Evolutionary conservation across 37 sponge, comb jelly and placozoan genomes (phyloP).

Genomic region (Mnemiopsis leidyi): DNA sequence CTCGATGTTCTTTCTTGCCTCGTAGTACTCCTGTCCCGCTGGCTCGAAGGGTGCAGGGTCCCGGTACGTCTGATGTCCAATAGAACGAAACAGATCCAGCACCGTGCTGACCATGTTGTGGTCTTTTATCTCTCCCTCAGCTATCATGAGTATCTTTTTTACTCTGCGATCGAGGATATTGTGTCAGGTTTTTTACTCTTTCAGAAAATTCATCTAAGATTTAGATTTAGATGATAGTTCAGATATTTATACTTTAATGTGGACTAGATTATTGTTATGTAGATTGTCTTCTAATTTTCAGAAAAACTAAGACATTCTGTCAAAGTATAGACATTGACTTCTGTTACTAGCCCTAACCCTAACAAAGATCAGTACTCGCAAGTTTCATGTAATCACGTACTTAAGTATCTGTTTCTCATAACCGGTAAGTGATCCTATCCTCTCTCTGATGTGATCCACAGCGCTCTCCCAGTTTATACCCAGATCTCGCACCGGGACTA

Average conservation of each 20-base stretch:
- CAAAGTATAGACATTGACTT: no score
- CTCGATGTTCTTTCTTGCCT: not conserved
- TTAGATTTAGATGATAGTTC: no score
- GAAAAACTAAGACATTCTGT: no score
- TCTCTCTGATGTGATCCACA: not conserved
- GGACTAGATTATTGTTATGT: no score
- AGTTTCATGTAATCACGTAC: no score
- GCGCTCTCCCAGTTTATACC: not conserved
- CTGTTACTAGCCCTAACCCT: no score
- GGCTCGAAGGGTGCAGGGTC: conserved; percentile 52
- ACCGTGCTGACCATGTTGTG: conserved; percentile 46
- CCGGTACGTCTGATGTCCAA: conserved; percentile 47
- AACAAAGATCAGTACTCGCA: no score
- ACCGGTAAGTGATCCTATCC: not conserved
- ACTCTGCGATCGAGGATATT: not conserved
- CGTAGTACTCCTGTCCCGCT: conserved; percentile 22
- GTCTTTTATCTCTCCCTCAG: conserved; percentile 13
- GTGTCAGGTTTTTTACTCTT: no score
- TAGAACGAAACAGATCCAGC: conserved; percentile 31
- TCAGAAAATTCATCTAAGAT: no score
- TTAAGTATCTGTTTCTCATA: conserved; percentile 24
- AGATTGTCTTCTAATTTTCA: no score
- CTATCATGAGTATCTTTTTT: not conserved
- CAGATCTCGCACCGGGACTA: conserved; percentile 7
- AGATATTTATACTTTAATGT: no score